Evolutionary conservation across 2,797 vertebrate species (phyloP), one percentile per base, ranked within the genome.

Genomic region (Tiaroga cobitis): DNA sequence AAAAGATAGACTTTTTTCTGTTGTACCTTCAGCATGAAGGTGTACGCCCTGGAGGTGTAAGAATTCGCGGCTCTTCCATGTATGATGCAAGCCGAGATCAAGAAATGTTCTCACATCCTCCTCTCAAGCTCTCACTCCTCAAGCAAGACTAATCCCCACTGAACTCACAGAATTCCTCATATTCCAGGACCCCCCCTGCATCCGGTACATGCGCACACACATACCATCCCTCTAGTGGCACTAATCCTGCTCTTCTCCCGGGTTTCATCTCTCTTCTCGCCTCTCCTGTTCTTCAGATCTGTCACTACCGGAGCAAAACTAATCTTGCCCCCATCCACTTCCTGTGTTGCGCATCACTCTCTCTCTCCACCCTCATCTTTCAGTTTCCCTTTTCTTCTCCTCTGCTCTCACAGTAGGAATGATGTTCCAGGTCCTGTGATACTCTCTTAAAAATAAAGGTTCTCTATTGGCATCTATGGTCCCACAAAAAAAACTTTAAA

Each of bases 81-180:
- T 67, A 54, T 81, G 51, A 74, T 79, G 72, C 65, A 92, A 91
- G 85, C 87, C 88, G 87, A 91, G 91, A 93, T 92, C 91, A 86
- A 87, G 87, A 88, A 86, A 89, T 70, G 78, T 68, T 83, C 91
- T 92, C 85, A 85, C 87, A 85, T 88, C 87, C 89, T 89, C 90
- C 88, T 90, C 93, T 93, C 93, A 93, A 94, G 93, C 92, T 91
- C 86, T 88, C 67, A 73, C 83, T 91, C 92, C 92, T 89, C 92
- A 88, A 93, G 93, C 93, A 93, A 94, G 93, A 93, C 94, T 94
- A 95, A 95, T 95, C 94, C 93, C 70, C 89, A 92, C 93, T 93
- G 92, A 94, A 95, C 92, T 94, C 92, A 91, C 87, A 89, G 91
- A 91, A 93, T 93, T 92, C 93, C 92, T 92, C 91, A 83, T 83